Conservation (phyloP, 2,888 invertebrate genomes). For the Cylindroiulus punctatus region DNA sequence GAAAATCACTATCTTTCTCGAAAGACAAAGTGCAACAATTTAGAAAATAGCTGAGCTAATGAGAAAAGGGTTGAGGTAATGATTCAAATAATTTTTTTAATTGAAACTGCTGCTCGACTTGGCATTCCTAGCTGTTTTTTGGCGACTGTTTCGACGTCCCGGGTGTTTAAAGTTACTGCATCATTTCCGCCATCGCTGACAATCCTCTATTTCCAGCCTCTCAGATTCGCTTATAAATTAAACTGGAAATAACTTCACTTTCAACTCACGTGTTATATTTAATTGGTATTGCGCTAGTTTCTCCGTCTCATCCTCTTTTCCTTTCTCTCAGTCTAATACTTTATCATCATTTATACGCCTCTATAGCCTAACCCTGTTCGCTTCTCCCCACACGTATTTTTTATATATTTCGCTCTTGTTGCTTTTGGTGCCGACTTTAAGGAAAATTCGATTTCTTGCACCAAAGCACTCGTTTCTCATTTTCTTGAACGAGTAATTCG, state of each 20-base stretch:
- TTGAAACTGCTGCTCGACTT: no score
- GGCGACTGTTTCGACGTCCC: no score
- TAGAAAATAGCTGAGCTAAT: no score
- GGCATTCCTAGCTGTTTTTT: no score
- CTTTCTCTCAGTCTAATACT: background rate
- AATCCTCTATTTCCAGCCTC: background rate
- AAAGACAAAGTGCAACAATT: no score
- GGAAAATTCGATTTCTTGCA: conserved; percentile 49
- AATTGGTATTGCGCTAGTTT: background rate
- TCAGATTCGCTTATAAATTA: background rate
- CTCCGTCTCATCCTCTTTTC: background rate
- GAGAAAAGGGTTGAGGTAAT: no score
- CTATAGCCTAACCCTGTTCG: background rate
- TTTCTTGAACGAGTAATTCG: conserved; percentile 16
- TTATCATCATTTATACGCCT: conserved; percentile 28
- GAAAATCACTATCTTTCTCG: no score
- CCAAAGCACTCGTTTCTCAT: conserved; percentile 43
- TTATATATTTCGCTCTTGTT: background rate
- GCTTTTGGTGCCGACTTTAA: conserved; percentile 26
- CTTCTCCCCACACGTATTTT: background rate
- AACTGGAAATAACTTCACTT: background rate
- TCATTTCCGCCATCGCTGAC: background rate
- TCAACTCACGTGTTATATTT: background rate
- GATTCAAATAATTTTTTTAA: no score
- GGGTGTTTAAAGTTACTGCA: no score